Evolutionary conservation across 53 echinoderm and acorn worm species (phyloP), one percentile per base, ranked within the genome.

Genomic region (Mesocentrotus franciscanus): DNA sequence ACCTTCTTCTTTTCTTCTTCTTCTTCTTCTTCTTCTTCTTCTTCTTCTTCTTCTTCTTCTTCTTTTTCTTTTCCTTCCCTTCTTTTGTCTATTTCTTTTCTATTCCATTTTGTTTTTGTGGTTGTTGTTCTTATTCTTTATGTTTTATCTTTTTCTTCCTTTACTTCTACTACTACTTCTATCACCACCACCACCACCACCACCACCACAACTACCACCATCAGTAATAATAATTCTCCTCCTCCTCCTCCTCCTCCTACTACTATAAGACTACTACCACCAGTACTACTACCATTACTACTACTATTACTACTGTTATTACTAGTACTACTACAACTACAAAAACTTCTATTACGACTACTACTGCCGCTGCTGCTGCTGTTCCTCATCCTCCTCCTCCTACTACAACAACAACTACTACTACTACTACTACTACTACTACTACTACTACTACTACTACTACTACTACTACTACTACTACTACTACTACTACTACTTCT

Each of bases 341-440:
- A 9, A 71, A 26, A 26, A 9, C n/a, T 7, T 9, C n/a, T 27
- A 71, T n/a, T 27, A 5, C 27, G 24, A 8, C 71, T 71, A 71
- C 71, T 29, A 71, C 71, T 71, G 26, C 71, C 24, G 24, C 71
- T 26, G 24, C 71, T 26, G 24, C 71, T 26, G 24, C 71, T 26
- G 24, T 24, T 26, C 20, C 71, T 26, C 20, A 22, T 26, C 1
- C 71, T 71, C 20, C 71, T 72, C 24, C 29, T 72, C 24, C 72
- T 72, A 72, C 72, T 72, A 72, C 72, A 27, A 72, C 72, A 27
- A 72, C 74, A 30, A 74, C 74, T 74, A 32, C 74, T 74, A 74
- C 30, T 30, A 74, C 74, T 74, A 74, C 32, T 29, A 32, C 74
- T 29, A 29, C 74, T 32, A 29, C 74, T 32, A 29, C 32, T 32